phyloP scores from a whole-genome alignment of 2,888 invertebrate species.

The Salticus scenicus region DNA sequence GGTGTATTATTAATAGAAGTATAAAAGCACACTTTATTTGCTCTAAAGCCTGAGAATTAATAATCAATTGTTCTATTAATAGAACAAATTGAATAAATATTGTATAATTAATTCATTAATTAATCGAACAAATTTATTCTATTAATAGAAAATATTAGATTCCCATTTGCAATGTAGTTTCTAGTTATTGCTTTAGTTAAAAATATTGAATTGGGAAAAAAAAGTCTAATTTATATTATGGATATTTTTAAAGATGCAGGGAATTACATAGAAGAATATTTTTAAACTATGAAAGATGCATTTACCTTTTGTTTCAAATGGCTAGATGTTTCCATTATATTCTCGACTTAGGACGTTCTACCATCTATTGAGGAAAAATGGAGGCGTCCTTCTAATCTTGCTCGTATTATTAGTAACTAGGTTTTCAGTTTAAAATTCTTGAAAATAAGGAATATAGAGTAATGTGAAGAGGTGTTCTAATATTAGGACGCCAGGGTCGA shows the following conservation, averaged over 20 bases:
- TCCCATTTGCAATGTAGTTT: background rate
- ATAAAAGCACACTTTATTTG: background rate
- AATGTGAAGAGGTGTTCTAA: background rate
- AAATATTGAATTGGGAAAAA: background rate
- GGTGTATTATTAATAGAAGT: background rate
- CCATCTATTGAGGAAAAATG: background rate
- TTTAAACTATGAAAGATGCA: no score
- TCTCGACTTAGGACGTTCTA: no score
- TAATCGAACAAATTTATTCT: no score
- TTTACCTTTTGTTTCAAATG: no score
- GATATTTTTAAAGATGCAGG: background rate
- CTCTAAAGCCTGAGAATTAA: background rate
- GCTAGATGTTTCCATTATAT: no score
- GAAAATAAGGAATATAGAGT: background rate
- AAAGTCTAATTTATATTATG: background rate
- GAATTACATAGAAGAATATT: background rate
- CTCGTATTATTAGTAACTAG: constrained; percentile 1
- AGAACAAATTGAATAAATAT: no score
- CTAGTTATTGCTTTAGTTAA: background rate
- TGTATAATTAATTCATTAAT: no score
- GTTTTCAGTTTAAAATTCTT: background rate
- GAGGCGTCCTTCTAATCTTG: background rate
- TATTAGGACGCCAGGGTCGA: background rate
- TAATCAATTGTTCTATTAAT: background rate
- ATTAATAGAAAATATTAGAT: no score